Conservation (phyloP, 2,888 invertebrate genomes). For the Sinotaia quadrata region DNA sequence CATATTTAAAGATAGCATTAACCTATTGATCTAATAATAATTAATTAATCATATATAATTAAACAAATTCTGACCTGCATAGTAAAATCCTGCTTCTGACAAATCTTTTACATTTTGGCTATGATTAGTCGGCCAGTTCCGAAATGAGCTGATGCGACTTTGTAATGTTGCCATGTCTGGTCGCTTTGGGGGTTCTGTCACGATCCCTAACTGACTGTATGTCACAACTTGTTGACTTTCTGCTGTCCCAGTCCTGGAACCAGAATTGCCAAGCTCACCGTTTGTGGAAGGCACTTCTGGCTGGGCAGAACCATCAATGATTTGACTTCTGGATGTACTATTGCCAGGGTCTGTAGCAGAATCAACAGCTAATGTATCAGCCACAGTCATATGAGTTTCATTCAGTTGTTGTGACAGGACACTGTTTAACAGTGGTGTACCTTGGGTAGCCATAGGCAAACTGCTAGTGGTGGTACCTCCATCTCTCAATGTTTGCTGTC, state of each 20-base stretch:
- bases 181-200: not conserved
- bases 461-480: too few relatives aligned
- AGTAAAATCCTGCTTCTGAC: constrained; percentile 25
- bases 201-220: constrained; percentile 18
- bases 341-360: too few relatives aligned
- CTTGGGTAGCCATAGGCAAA: too few relatives aligned
- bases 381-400: too few relatives aligned
- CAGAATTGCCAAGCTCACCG: not conserved
- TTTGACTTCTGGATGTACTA: too few relatives aligned
- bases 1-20: too few relatives aligned
- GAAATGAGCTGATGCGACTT: not conserved
- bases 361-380: too few relatives aligned
- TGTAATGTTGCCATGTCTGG: constrained; percentile 12
- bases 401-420: too few relatives aligned
- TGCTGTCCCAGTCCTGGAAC: not conserved
- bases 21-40: too few relatives aligned
- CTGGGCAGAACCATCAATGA: constrained; percentile 11
- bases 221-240: constrained; percentile 15
- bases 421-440: too few relatives aligned
- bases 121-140: constrained; percentile 14
- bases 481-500: too few relatives aligned
- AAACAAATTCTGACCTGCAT: constrained; percentile 26
- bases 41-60: too few relatives aligned
- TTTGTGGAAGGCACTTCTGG: not conserved
- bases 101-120: not conserved